Evolutionary conservation across 2,888 invertebrate genomes (phyloP).

Genomic region (Brachypalpus laphriformis): DNA sequence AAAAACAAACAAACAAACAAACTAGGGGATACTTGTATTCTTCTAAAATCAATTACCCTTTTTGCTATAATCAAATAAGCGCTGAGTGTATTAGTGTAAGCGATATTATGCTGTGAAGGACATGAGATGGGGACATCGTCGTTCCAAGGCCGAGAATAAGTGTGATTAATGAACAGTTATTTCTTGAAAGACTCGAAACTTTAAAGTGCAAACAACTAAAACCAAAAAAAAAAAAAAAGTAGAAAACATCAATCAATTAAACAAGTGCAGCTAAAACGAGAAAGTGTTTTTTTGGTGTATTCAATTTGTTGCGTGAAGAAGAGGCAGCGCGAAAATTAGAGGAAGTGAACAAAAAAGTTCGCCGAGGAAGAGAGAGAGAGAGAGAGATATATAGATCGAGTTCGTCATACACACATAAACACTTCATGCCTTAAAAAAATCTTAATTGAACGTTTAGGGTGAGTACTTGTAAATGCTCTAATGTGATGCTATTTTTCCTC

Average conservation of each 20-base stretch:
- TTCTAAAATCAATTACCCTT: conserved; percentile 57
- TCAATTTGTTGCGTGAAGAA: background rate
- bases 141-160: background rate
- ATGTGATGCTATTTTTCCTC: conserved; percentile 25
- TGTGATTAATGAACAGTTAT: conserved; percentile 27
- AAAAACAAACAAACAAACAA: conserved; percentile 9
- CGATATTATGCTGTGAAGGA: conserved; percentile 20
- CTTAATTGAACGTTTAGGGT: conserved; percentile 59
- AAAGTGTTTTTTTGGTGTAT: background rate
- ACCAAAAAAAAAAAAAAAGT: background rate
- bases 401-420: background rate
- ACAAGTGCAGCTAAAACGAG: background rate
- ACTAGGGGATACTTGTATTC: conserved; percentile 54
- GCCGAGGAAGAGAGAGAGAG: conserved; percentile 1
- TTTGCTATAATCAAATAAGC: conserved; percentile 55
- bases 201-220: conserved; percentile 12
- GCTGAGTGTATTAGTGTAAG: conserved; percentile 70
- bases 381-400: too few species aligned
- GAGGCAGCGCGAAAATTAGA: too few species aligned
- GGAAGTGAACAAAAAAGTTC: background rate
- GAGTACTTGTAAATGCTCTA: conserved; percentile 65
- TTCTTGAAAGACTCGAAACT: conserved; percentile 45
- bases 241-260: background rate
- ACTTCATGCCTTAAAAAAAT: conserved; percentile 37
- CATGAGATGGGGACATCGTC: background rate